Conservation (phyloP, 2,113 vertebrate genomes). For the Cryptoleucopteryx plumbea region DNA sequence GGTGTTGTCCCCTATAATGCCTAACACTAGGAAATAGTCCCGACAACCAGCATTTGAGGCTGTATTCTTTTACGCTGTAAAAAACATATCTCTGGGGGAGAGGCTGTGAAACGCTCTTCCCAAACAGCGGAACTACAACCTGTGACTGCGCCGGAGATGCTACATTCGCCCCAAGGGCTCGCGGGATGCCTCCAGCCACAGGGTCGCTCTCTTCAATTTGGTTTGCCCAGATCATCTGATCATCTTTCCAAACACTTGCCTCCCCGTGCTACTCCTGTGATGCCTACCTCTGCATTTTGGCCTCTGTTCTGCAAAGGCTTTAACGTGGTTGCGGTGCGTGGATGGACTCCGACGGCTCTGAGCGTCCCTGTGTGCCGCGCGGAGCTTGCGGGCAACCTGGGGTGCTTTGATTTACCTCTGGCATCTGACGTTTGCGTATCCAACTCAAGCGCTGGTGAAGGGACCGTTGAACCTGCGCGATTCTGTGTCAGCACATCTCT, state of each 20-base stretch:
- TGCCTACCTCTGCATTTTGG: not conserved
- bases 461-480: not conserved
- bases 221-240: not conserved
- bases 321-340: accelerated
- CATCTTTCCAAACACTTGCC: not conserved
- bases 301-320: not conserved
- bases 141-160: accelerated
- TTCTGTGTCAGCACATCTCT: not conserved
- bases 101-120: accelerated
- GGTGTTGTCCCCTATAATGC: not conserved
- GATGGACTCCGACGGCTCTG: not conserved
- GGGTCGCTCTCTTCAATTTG: not conserved
- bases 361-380: not conserved
- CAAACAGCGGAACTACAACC: not conserved
- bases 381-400: not conserved
- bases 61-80: not conserved
- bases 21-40: not conserved
- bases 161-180: not conserved
- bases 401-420: not conserved
- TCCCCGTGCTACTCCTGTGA: not conserved
- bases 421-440: not conserved
- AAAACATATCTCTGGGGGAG: not conserved
- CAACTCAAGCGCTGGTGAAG: not conserved
- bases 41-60: not conserved
- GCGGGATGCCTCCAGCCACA: not conserved